Percentiles rank a stretch among this genome's conserved stretches.
Conservation (phyloP, 2,113 vertebrate genomes). For the Corythornis vintsioides region DNA sequence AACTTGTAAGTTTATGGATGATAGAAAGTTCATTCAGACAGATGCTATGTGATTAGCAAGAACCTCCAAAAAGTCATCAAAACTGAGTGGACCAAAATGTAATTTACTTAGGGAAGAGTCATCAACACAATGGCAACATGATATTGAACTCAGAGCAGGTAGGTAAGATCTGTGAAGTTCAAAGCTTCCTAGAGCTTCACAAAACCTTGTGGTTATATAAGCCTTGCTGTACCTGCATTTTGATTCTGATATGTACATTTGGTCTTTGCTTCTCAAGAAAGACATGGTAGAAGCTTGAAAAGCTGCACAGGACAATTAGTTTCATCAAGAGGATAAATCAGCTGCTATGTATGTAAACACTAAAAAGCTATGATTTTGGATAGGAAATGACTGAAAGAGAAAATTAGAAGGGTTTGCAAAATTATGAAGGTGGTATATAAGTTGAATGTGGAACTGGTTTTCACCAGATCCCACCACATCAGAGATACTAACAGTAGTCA, state of each 20-base stretch:
- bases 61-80: not conserved
- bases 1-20: not conserved
- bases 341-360: not conserved
- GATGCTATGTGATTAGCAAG: not conserved
- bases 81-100: not conserved
- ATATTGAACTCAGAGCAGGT: not conserved
- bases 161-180: not conserved
- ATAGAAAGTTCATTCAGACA: not conserved
- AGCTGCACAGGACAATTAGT: not conserved
- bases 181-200: not conserved
- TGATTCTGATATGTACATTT: not conserved
- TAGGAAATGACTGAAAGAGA: not conserved
- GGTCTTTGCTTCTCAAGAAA: not conserved
- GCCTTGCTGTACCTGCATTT: not conserved
- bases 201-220: not conserved
- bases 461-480: fast-evolving
- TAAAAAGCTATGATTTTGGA: not conserved
- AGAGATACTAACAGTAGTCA: not conserved
- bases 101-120: not conserved
- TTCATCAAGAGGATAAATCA: not conserved
- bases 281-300: not conserved
- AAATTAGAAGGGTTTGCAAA: not conserved
- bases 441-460: not conserved
- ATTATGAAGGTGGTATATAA: not conserved
- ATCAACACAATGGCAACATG: not conserved